A percentile compares a stretch with the other conserved stretches of the same genome.
Conservation (phyloP, 2,113 vertebrate genomes). For the Camelus bactrianus region DNA sequence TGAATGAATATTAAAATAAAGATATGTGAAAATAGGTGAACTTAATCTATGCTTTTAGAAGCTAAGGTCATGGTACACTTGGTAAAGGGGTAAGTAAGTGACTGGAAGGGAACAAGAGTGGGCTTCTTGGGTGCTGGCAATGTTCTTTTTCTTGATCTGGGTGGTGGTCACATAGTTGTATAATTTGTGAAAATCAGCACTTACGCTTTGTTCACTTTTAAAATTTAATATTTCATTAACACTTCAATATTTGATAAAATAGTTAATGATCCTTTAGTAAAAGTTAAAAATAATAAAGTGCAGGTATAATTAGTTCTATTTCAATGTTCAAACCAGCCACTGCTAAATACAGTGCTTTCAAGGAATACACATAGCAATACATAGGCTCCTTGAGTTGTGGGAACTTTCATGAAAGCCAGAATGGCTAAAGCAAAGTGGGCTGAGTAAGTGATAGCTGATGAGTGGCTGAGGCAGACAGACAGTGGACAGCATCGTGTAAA, state of each 20-base stretch:
- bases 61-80: neutral
- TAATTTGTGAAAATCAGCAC: neutral
- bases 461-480: neutral
- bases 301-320: neutral
- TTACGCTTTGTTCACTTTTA: neutral
- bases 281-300: neutral
- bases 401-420: neutral
- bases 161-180: neutral
- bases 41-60: neutral
- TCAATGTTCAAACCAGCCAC: neutral
- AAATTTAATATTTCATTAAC: neutral
- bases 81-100: neutral
- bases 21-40: neutral
- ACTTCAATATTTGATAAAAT: conserved; percentile 24
- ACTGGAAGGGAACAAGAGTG: neutral
- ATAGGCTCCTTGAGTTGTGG: neutral
- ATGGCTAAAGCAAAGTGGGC: neutral
- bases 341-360: neutral
- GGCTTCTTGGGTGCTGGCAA: neutral
- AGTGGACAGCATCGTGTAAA: neutral
- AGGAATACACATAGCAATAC: neutral
- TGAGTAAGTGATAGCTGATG: neutral
- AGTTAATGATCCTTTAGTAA: neutral
- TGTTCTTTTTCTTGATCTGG: neutral
- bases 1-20: conserved; percentile 17